Conservation (phyloP, 2,888 invertebrate genomes). For the Rosalia funebris region DNA sequence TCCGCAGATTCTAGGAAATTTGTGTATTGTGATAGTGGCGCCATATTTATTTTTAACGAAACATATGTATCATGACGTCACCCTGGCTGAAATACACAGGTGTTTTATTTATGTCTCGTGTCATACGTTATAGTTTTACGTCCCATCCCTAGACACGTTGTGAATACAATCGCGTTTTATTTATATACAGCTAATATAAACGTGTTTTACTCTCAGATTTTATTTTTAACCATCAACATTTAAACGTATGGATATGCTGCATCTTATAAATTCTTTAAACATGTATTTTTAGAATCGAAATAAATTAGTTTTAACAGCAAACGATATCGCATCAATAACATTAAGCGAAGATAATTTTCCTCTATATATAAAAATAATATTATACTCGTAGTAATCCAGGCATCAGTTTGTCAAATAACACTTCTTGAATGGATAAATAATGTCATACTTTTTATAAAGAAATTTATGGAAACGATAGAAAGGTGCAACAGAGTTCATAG, state of each 20-base stretch:
- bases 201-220: not conserved
- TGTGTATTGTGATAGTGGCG: slow-evolving; percentile 24
- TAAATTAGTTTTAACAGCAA: too few species aligned
- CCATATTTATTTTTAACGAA: slow-evolving; percentile 46
- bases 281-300: not conserved
- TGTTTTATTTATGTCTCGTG: slow-evolving; percentile 49
- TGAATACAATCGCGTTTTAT: slow-evolving; percentile 6
- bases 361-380: too few species aligned
- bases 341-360: too few species aligned
- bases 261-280: not conserved
- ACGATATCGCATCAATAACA: too few species aligned
- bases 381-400: too few species aligned
- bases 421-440: too few species aligned
- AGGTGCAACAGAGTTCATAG: too few species aligned
- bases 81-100: slow-evolving; percentile 48
- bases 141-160: not conserved
- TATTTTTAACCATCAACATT: not conserved
- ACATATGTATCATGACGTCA: slow-evolving; percentile 53
- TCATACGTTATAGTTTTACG: slow-evolving; percentile 25
- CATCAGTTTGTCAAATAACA: too few species aligned
- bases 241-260: not conserved
- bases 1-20: slow-evolving; percentile 9
- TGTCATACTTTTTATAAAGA: too few species aligned
- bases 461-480: too few species aligned
- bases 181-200: not conserved